Evolutionary conservation across 1,140 invertebrate species (phyloP), one percentile per base, ranked within the genome.

Genomic region (Polypedilum pembai): DNA sequence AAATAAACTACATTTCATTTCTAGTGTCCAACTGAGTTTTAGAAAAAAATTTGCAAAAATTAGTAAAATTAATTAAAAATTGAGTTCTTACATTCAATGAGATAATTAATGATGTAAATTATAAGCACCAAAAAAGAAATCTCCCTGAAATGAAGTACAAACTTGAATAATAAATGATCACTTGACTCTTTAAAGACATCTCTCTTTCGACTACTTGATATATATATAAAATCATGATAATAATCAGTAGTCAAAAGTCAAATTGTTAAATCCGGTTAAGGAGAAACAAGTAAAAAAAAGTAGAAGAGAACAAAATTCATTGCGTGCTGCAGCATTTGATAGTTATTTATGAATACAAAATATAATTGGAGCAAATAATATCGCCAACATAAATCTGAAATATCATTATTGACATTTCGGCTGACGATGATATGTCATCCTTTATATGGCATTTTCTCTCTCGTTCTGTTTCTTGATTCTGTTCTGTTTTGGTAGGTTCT

Each of bases 351-450:
- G 45, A 56, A 56, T 56, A 56, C 45, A 56, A n/a, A 15, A 56
- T 56, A 56, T 56, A 56, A 56, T 56, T 56, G 45, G 45, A 56
- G 45, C 45, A 56, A 56, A 56, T 56, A 56, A 56, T 56, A 56
- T 56, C 45, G 45, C 45, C 45, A 56, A 56, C 45, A 56, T 56
- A 56, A 56, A 56, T 56, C 45, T 56, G 45, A 56, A 56, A 56
- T 56, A 56, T 56, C 45, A 56, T 56, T 56, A 56, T 56, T 56
- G 45, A 56, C 45, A 56, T 56, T 56, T 56, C n/a, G 45, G 45
- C 45, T 56, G 45, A 56, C 45, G 45, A 33, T 33, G 24, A 56
- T 56, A 56, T 56, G 45, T 56, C 45, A 56, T 56, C 45, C 45
- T 56, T 56, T 56, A 56, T 56, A 56, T n/a, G 45, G 45, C 45